Percentiles rank a stretch among this genome's conserved stretches.
Evolutionary conservation across 2,888 invertebrate genomes (phyloP).

Genomic region (Apamea monoglypha): DNA sequence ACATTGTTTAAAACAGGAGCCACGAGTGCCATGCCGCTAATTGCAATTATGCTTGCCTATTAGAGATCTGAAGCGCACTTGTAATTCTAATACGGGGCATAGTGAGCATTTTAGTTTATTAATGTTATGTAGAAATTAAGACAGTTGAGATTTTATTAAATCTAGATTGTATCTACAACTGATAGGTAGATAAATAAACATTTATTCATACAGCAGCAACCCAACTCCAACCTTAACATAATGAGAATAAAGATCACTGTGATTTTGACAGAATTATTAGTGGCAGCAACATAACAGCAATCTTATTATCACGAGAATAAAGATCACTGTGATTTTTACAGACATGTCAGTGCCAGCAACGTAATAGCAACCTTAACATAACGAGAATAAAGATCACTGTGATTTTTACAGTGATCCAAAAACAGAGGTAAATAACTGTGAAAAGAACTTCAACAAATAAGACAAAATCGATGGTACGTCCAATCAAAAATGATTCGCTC

Average conservation of each 20-base stretch:
- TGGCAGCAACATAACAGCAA: not conserved
- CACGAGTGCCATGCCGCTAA: conserved; percentile 37
- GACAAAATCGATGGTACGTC: not conserved
- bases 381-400: not conserved
- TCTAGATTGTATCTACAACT: not conserved
- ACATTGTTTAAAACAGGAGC: conserved; percentile 35
- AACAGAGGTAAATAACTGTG: not conserved
- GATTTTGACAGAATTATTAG: not conserved
- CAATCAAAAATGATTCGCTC: not conserved
- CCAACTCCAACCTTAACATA: not conserved
- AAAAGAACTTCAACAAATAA: not conserved
- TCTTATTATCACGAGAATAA: not conserved
- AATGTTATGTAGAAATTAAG: conserved; percentile 5
- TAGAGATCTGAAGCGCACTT: conserved; percentile 43
- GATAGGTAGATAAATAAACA: not conserved
- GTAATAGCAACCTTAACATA: not conserved
- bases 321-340: not conserved
- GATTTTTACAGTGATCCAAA: not conserved
- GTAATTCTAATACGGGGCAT: conserved; percentile 34
- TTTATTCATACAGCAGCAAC: not conserved
- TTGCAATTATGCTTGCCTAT: conserved; percentile 50
- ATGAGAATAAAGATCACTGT: not conserved
- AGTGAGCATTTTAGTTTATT: conserved; percentile 27
- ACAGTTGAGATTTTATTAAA: conserved; percentile 3
- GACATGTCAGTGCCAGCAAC: not conserved